These are phyloP conservation scores for Phenganax marumi DNA, from an alignment of 92 coral and sea anemone species.

Conservation along the genomic window DNA sequence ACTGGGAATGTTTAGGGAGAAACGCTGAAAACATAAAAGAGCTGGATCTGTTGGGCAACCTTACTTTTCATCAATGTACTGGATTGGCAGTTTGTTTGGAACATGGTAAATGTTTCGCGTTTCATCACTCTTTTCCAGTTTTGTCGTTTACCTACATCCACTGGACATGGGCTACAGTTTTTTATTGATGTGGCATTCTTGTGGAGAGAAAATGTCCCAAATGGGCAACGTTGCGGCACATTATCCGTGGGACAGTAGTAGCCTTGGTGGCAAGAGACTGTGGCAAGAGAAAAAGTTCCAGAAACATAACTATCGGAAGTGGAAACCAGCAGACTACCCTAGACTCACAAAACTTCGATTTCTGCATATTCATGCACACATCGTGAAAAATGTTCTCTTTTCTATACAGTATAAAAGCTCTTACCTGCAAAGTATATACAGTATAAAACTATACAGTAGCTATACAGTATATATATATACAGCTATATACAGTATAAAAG, in stretches of 20 bases:
- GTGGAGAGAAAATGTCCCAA: neutral
- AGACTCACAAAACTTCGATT: no score
- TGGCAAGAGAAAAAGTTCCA: no score
- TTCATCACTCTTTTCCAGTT: neutral
- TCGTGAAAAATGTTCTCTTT: neutral
- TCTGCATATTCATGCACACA: no score
- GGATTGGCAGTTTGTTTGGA: conserved; percentile 17
- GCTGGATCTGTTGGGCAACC: neutral
- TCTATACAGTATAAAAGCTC: neutral
- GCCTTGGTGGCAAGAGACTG: conserved; percentile 7
- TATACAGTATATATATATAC: neutral
- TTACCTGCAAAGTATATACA: neutral
- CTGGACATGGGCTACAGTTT: conserved; percentile 18
- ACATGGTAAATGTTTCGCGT: neutral
- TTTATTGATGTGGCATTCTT: conserved; percentile 8
- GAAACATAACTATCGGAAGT: no score
- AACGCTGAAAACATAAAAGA: no score
- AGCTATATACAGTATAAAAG: neutral
- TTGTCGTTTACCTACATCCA: neutral
- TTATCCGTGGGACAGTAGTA: neutral
- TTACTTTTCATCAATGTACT: neutral
- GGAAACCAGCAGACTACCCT: no score
- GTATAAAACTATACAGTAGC: no score
- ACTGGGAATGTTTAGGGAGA: no score
- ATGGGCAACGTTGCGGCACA: conserved; percentile 18